Base-by-base conservation (phyloP, 2,113 vertebrate species). In the Tylochromis polylepis region DNA sequence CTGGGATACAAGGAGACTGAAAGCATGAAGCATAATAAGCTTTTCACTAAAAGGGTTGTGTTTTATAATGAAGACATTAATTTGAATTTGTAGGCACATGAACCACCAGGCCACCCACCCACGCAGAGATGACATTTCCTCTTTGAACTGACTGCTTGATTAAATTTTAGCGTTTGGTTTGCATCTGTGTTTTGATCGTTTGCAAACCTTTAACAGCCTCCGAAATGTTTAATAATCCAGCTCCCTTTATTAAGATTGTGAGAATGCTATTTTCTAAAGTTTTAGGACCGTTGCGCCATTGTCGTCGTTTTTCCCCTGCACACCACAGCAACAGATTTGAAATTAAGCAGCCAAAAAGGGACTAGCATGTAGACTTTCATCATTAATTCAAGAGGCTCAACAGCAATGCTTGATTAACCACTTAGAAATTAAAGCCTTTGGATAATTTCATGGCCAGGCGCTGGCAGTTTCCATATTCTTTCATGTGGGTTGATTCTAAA, bases 31-130 rank as follows among this genome's bases (percentile, higher is more conserved):
- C 46, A 46, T 24, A 81, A 85, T 91, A 75, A 88, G 56, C 49
- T 78, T 58, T 89, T 38, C 34, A 53, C 60, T 36, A 3, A 83
- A 65, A 65, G 11, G 57, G 53, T 18, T 81, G 41, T 53, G 11
- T 85, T 87, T 88, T 59, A 85, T 90, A 83, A 78, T 70, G 75
- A 53, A 67, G 77, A 56, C 79, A 81, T 83, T 92, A 67, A 83
- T 89, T 93, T 88, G n/a, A 77, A 84, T 89, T 79, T 72, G 77
- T 60, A 57, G 85, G 75, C 4, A 14, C 72, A 80, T 79, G 70
- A 85, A 24, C 79, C 36, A 16, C 20, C 86, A 36, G 51, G 24
- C 75, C 56, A 22, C 78, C 56, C 53, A 53, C 79, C 49, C 78
- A 60, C 36, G 77, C 10, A 43, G 9, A 34, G 77, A 78, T 46